A percentile compares a stretch with the other conserved stretches of the same genome.
Conservation (phyloP, 23 tunicate genomes). For the Botrylloides violaceus region DNA sequence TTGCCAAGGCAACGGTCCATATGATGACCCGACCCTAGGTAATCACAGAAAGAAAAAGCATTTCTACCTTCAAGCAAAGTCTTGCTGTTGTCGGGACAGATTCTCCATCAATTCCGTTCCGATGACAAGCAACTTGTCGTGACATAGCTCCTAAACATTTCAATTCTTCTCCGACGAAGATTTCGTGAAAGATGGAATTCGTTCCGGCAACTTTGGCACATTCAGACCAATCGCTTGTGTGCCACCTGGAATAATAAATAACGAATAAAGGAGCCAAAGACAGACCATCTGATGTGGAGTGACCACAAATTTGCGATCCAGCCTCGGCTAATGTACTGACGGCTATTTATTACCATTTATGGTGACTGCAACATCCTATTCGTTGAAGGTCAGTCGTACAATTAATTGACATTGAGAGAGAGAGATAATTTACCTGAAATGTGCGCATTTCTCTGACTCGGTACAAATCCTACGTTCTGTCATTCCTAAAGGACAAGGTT, state of each 20-base stretch:
- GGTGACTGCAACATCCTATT: too few species aligned
- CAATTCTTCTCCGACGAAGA: not conserved
- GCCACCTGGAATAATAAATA: conserved; percentile 49
- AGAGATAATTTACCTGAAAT: conserved; percentile 44
- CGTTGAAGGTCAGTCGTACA: too few species aligned
- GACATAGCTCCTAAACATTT: conserved; percentile 54
- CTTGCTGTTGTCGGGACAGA: not conserved
- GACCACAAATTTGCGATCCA: too few species aligned
- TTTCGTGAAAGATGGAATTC: conserved; percentile 11
- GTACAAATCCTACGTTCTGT: conserved; percentile 28
- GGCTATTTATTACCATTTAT: too few species aligned
- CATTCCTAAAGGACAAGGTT: conserved; percentile 41
- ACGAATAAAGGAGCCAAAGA: too few species aligned
- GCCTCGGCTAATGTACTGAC: too few species aligned
- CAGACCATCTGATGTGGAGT: too few species aligned
- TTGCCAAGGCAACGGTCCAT: too few species aligned
- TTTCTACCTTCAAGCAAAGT: conserved; percentile 12
- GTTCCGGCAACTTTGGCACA: conserved; percentile 41
- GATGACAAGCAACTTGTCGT: conserved; percentile 36
- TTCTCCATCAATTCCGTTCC: conserved; percentile 9
- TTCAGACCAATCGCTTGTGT: conserved; percentile 42
- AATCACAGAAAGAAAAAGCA: not conserved
- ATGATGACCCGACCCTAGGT: too few species aligned
- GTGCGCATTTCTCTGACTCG: conserved; percentile 33
- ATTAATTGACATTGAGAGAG: conserved; percentile 20